Evolutionary conservation across 2,797 vertebrate genomes (phyloP).

Genomic region (Falco columbarius): DNA sequence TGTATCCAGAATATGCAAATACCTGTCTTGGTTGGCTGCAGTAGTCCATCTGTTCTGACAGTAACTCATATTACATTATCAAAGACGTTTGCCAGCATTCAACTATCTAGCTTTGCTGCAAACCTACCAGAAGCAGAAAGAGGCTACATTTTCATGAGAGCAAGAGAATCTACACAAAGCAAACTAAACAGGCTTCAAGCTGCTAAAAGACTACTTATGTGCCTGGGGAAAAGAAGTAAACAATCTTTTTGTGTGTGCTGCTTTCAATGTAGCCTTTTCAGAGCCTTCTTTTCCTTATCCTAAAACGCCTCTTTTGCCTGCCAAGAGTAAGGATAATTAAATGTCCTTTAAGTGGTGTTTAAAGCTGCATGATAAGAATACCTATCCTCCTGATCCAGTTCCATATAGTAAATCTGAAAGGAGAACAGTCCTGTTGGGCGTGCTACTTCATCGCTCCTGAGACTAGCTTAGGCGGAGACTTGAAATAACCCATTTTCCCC

Average conservation of each 20-base stretch:
- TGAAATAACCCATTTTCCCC: slow-evolving; percentile 40
- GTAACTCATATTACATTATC: slow-evolving; percentile 16
- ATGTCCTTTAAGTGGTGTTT: slow-evolving; percentile 29
- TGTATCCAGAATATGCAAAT: slow-evolving; percentile 17
- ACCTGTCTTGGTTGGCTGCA: not conserved
- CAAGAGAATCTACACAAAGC: slow-evolving; percentile 1
- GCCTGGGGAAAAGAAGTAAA: slow-evolving; percentile 41
- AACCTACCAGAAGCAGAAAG: not conserved
- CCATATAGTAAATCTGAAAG: not conserved
- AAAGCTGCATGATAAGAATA: slow-evolving; percentile 37
- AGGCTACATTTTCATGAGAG: slow-evolving; percentile 23
- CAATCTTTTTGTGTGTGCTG: slow-evolving; percentile 16
- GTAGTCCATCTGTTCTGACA: slow-evolving; percentile 58
- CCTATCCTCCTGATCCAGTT: slow-evolving; percentile 11
- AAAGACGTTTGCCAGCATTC: slow-evolving; percentile 23
- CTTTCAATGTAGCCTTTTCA: slow-evolving; percentile 31
- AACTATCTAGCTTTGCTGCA: slow-evolving; percentile 6
- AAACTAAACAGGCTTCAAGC: slow-evolving; percentile 33
- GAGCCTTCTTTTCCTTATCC: slow-evolving; percentile 19
- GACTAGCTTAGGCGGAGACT: slow-evolving; percentile 1
- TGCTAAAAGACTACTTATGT: slow-evolving; percentile 30
- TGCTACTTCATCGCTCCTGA: not conserved
- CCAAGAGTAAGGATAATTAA: slow-evolving; percentile 52
- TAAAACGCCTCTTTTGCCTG: slow-evolving; percentile 36
- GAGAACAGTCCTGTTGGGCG: not conserved